Evolutionary conservation across 2,888 invertebrate genomes (phyloP).

Genomic region (Macrosiphum euphorbiae): DNA sequence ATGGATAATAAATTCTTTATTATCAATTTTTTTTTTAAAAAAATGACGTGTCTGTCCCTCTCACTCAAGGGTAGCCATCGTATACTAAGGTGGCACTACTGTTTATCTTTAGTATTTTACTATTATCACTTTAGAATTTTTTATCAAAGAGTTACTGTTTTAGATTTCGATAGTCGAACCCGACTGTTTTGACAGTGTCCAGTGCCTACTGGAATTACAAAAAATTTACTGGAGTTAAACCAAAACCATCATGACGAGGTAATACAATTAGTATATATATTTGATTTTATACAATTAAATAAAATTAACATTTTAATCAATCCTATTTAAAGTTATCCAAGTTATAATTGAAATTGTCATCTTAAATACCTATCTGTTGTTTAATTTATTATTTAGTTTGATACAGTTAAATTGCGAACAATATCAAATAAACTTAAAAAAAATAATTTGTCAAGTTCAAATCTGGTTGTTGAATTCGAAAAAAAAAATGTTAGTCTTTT

Average conservation of each 20-base stretch:
- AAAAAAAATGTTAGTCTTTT: not conserved
- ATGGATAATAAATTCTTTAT: too few species aligned
- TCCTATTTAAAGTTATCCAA: not conserved
- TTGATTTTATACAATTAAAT: not conserved
- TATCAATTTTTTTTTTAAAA: too few species aligned
- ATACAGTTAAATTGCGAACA: not conserved
- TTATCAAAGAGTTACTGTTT: constrained; percentile 52
- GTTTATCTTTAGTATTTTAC: constrained; percentile 39
- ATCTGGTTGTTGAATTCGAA: not conserved
- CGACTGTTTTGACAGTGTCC: not conserved
- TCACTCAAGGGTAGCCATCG: too few species aligned
- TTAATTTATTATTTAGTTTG: not conserved
- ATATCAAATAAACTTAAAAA: not conserved
- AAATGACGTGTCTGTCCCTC: too few species aligned
- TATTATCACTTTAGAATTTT: constrained; percentile 38
- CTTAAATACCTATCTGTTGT: not conserved
- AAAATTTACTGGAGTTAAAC: not conserved
- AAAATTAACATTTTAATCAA: not conserved
- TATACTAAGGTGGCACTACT: constrained; percentile 3
- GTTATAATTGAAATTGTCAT: not conserved
- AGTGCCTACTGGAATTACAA: not conserved
- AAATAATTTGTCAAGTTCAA: not conserved
- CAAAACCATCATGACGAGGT: constrained; percentile 49
- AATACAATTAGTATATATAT: not conserved
- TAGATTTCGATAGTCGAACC: constrained; percentile 12